Base-by-base conservation (phyloP, 92 coral and sea anemone genomes). In the Palythoa grandiflora region DNA sequence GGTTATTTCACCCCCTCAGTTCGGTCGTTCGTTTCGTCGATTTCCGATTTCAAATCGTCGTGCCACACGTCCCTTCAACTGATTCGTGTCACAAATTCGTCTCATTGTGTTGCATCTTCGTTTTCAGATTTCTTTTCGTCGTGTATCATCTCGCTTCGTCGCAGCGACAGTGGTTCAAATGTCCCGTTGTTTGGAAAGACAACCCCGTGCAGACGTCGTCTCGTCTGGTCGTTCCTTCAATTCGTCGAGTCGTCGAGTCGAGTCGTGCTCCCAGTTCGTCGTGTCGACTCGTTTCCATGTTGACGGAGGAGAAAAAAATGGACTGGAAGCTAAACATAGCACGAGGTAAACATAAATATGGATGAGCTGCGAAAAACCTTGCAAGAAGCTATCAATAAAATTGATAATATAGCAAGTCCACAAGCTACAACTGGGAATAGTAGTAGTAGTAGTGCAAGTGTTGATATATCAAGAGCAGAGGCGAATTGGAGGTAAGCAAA, bases 361-460 rank as follows among this genome's bases (percentile, higher is more conserved):
- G 17, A n/a, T 15, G 75, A 71, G 40, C 16, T 71, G 40, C 11
- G 40, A 39, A 39, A 9, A 71, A 71, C 40, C 14, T 71, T 71
- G 75, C 75, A 71, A 28, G 75, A 71, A 9, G 75, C 75, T 28
- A 71, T 71, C 17, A 71, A 16, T 4, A 71, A 71, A 71, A 35
- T 71, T 71, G 75, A 71, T 71, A 71, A 28, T 71, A 71, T 71
- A 71, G 44, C 37, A 28, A 71, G 40, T 71, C 75, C 75, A 71
- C 3, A 14, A 28, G 40, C 16, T 3, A 16, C 40, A 38, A 21
- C 39, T 38, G 48, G 75, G 14, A 71, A 28, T 6, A 16, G 17
- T 13, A 71, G 75, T 71, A 28, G 13, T 39, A 28, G 75, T 8
- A 54, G 11, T 8, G 60, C 60, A 54, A 54, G 60, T 54, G 60